phyloP scores from a whole-genome alignment of 2,888 invertebrate species.

The Amblyjoppa proteus region DNA sequence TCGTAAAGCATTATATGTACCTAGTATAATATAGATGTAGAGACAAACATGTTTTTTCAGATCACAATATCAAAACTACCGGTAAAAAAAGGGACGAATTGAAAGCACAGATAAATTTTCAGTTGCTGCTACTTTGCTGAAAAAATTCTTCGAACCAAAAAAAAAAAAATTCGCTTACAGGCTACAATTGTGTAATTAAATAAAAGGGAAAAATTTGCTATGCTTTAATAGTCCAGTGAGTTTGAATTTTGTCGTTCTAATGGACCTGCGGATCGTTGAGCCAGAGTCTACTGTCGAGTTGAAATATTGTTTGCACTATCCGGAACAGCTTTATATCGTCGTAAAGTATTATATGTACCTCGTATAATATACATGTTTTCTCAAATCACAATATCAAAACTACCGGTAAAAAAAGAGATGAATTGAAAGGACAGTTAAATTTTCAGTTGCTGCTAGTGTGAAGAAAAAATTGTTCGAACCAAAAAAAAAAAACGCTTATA shows the following conservation, averaged over 20 bases:
- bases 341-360: neutral
- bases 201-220: neutral
- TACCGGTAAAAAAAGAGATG: too few species aligned
- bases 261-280: neutral
- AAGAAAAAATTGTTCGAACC: neutral
- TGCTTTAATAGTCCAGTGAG: neutral
- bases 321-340: neutral
- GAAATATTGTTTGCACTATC: constrained; percentile 31
- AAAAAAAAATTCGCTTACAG: neutral
- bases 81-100: neutral
- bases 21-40: constrained; percentile 25
- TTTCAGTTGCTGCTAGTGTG: too few species aligned
- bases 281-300: constrained; percentile 16
- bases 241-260: constrained; percentile 1
- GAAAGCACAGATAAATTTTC: neutral
- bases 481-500: neutral
- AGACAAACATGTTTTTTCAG: neutral
- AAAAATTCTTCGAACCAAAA: neutral
- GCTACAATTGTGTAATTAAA: neutral
- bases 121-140: neutral
- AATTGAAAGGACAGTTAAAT: too few species aligned
- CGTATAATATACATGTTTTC: too few species aligned
- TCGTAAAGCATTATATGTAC: neutral
- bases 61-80: too few species aligned
- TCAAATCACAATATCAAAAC: too few species aligned